Conservation (phyloP, 2,888 invertebrate genomes). For the Ganaspis brasiliensis region DNA sequence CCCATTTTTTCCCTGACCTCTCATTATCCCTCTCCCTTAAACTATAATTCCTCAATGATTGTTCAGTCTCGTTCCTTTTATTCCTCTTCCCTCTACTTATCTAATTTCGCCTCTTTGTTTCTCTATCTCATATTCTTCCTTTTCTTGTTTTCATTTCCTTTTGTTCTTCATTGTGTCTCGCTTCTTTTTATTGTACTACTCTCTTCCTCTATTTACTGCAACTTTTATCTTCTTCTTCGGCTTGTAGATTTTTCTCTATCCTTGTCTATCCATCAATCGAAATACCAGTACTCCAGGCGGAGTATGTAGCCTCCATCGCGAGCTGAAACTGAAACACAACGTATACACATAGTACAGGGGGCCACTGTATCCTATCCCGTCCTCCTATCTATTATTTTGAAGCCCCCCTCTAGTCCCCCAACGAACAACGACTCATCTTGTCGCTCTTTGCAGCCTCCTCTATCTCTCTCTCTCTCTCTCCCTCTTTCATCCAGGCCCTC, state of each 20-base stretch:
- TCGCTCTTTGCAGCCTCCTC: slow-evolving; percentile 45
- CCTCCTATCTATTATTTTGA: slow-evolving; percentile 79
- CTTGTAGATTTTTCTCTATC: not conserved
- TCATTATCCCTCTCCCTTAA: not conserved
- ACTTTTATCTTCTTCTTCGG: not conserved
- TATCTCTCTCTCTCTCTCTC: slow-evolving; percentile 50
- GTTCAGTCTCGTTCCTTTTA: not conserved
- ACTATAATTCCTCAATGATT: not conserved
- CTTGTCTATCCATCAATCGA: slow-evolving; percentile 46
- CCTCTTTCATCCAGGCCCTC: slow-evolving; percentile 54
- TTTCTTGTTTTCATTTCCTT: slow-evolving; percentile 5
- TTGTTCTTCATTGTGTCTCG: not conserved
- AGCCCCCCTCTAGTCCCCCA: slow-evolving; percentile 71
- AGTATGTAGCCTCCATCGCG: slow-evolving; percentile 74
- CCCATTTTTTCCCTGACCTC: not conserved
- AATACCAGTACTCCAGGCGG: slow-evolving; percentile 61
- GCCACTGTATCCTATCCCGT: slow-evolving; percentile 76
- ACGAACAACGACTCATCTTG: slow-evolving; percentile 58
- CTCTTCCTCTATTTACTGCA: slow-evolving; percentile 13
- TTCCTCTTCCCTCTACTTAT: not conserved
- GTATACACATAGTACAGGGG: slow-evolving; percentile 67
- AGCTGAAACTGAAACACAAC: slow-evolving; percentile 77
- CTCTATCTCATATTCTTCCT: slow-evolving; percentile 18
- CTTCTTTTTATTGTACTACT: slow-evolving; percentile 25
- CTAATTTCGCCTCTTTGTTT: slow-evolving; percentile 32